phyloP scores from a whole-genome alignment of 2,113 vertebrate species.

The Nothocercus nigrocapillus region DNA sequence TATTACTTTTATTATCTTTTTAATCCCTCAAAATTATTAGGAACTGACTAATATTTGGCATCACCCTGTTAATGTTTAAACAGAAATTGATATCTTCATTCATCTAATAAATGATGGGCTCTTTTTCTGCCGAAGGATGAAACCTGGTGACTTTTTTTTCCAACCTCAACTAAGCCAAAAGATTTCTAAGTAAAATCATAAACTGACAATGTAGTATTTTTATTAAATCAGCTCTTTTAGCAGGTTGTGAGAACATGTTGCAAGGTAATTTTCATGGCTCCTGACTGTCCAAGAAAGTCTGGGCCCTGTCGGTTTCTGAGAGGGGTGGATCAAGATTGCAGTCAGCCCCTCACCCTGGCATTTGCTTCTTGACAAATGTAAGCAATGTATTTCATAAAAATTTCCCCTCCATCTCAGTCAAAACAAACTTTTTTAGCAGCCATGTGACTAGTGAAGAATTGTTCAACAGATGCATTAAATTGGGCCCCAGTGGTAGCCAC shows the following conservation, averaged over 20 bases:
- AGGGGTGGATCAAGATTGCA: neutral
- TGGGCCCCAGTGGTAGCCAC: too few species aligned
- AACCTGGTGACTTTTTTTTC: conserved; percentile 45
- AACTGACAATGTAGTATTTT: conserved; percentile 58
- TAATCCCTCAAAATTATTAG: conserved; percentile 90
- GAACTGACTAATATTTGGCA: conserved; percentile 88
- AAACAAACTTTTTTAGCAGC: conserved; percentile 9
- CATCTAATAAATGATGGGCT: conserved; percentile 77
- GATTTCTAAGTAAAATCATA: conserved; percentile 69
- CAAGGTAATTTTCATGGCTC: neutral
- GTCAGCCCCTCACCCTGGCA: neutral
- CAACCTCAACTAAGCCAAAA: conserved; percentile 57
- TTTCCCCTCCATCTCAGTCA: neutral
- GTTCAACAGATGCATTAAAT: neutral
- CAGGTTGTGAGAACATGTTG: conserved; percentile 13
- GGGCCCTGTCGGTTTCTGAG: fast-evolving
- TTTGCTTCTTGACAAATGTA: neutral
- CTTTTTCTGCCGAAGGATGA: conserved; percentile 64
- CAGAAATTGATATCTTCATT: conserved; percentile 85
- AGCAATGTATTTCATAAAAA: neutral
- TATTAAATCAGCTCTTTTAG: conserved; percentile 49
- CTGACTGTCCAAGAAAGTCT: neutral
- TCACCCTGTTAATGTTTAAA: conserved; percentile 86
- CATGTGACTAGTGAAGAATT: neutral
- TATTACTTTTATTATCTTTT: conserved; percentile 91